These are phyloP conservation scores for Tetragnatha versicolor DNA, from an alignment of 1,140 invertebrate genomes.

Conservation along the genomic window DNA sequence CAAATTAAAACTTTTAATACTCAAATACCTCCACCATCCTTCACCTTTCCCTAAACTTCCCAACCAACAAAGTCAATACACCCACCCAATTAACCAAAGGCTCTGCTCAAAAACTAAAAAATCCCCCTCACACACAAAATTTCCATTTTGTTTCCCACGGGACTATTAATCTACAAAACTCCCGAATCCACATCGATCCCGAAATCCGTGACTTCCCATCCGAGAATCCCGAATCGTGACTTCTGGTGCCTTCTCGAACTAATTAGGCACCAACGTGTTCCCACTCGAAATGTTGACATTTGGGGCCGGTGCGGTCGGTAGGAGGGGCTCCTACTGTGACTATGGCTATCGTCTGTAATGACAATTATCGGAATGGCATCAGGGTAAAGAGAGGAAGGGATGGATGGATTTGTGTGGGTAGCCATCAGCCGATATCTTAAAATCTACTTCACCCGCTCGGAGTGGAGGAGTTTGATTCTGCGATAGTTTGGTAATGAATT, in stretches of 20 bases:
- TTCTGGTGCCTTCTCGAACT: slow-evolving; percentile 40
- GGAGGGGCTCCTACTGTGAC: background rate
- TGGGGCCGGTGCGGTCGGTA: background rate
- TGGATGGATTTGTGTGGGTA: slow-evolving; percentile 12
- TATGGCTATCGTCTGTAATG: slow-evolving; percentile 34
- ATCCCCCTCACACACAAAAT: too few relatives aligned
- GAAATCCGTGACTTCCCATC: slow-evolving; percentile 24
- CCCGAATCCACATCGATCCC: background rate
- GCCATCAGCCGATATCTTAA: background rate
- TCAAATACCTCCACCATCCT: too few relatives aligned
- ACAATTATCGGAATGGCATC: slow-evolving; percentile 31
- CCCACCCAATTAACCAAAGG: too few relatives aligned
- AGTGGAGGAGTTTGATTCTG: too few relatives aligned
- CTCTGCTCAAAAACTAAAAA: too few relatives aligned
- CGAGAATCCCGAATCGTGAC: slow-evolving; percentile 33
- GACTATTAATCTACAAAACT: too few relatives aligned
- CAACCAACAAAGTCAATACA: too few relatives aligned
- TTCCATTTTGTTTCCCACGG: too few relatives aligned
- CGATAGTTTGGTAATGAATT: too few relatives aligned
- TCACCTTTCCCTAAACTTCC: too few relatives aligned
- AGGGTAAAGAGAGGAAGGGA: background rate
- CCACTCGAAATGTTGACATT: slow-evolving; percentile 30
- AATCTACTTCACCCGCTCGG: background rate
- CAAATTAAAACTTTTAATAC: too few relatives aligned
- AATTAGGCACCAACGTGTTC: slow-evolving; percentile 11